Base-by-base conservation (phyloP, 2,113 vertebrate genomes). In the Rhadina sibilatrix region DNA sequence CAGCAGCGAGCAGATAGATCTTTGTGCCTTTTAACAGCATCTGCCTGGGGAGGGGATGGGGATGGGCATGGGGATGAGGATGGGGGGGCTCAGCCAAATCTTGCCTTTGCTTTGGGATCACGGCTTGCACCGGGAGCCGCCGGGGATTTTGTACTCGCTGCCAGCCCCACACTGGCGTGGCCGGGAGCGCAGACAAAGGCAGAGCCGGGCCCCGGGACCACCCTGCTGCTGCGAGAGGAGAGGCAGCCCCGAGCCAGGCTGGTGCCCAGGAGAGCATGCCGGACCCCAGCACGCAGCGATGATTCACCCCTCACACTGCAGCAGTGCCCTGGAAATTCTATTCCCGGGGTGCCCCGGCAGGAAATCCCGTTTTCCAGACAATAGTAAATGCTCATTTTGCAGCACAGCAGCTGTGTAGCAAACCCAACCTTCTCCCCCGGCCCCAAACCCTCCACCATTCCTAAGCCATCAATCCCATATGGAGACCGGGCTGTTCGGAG, bases 141-240 rank as follows among this genome's bases (percentile, higher is more conserved):
- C 87, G 77, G 2, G 65, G 81, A 76, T 95, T 94, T 96, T 94
- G 91, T 83, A 53, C 59, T 89, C 35, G 10, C 71, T 60, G 13
- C 2, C 87, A 75, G 70, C 82, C 65, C 27, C 21, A 3, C 56
- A 25, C 44, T 1, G 37, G 76, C 31, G 3, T 5, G 44, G 81
- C 80, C 37, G 11, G 76, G 66, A 81, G 47, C 6, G 5, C 54
- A 77, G 75, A 95, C 94, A 96, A 97, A 97, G 92, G 81, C 75
- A 90, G 68, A 68, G 84, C 87, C 17, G 5, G 66, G 90, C 74
- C 68, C 78, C 0, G 35, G 92, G 95, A 92, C 87, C 87, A 82
- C 59, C 79, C 66, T 61, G 87, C 35, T 6, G 49, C 77, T 3
- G 47, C 54, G 30, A 35, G 49, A 30, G n/a, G 44, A 38, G 15